A percentile compares a stretch with the other conserved stretches of the same genome.
Evolutionary conservation across 2,113 vertebrate genomes (phyloP).

Genomic region (Eurystomus gularis): DNA sequence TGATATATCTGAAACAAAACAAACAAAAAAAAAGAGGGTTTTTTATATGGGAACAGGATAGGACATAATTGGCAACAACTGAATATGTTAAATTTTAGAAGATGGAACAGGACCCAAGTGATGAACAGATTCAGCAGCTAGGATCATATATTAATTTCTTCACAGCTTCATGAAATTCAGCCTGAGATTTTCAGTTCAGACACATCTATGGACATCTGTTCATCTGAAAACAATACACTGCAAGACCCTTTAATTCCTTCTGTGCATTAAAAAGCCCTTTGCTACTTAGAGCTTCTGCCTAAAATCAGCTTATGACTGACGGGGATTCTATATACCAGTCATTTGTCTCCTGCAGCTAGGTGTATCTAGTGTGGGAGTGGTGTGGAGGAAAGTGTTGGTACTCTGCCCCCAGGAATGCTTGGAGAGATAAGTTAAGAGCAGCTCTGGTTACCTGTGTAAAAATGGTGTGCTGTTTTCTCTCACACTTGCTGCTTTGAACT

Average conservation of each 20-base stretch:
- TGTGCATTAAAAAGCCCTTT: neutral
- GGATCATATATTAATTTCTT: neutral
- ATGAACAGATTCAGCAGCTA: neutral
- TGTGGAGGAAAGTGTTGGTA: fast-evolving
- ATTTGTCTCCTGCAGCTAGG: neutral
- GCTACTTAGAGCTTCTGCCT: neutral
- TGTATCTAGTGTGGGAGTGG: fast-evolving
- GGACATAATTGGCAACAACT: neutral
- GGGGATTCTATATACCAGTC: neutral
- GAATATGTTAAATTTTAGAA: neutral
- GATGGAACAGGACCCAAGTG: neutral
- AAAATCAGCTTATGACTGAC: neutral
- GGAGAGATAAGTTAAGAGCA: neutral
- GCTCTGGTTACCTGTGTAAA: neutral
- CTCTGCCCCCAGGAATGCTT: neutral
- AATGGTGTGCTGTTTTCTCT: neutral
- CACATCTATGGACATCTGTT: neutral
- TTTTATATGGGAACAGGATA: neutral
- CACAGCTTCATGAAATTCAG: neutral
- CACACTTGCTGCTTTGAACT: neutral
- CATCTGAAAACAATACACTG: neutral
- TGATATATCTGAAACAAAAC: neutral
- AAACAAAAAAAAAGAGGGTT: neutral
- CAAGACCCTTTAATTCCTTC: neutral
- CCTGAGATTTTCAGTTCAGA: neutral